Conservation (phyloP, 2,113 vertebrate genomes). For the Gallinago paraguaiae region DNA sequence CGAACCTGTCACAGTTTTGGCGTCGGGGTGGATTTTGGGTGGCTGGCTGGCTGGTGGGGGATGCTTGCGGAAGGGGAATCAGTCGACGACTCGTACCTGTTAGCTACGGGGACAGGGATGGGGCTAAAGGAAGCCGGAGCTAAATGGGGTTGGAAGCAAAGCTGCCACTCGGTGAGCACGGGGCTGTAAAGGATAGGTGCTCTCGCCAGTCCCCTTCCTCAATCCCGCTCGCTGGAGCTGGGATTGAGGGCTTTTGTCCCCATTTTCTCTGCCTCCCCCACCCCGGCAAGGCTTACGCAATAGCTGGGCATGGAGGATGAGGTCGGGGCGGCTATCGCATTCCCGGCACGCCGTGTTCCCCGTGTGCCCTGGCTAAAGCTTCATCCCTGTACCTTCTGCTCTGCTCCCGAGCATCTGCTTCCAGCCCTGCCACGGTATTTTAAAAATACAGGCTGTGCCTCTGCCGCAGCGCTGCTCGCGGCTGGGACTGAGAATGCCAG, state of each 20-base stretch:
- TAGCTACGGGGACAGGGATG: fast-evolving
- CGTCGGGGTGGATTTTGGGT: fast-evolving
- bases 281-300: neutral
- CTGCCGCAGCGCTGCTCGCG: neutral
- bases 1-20: neutral
- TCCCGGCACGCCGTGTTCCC: neutral
- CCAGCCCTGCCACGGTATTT: neutral
- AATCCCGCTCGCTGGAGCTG: neutral
- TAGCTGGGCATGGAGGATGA: fast-evolving
- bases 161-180: fast-evolving
- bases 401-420: conserved; percentile 17
- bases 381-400: conserved; percentile 43
- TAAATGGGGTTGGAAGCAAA: neutral
- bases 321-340: neutral
- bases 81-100: fast-evolving
- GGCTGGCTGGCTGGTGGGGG: neutral
- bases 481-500: conserved; percentile 46
- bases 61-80: fast-evolving
- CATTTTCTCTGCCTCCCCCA: neutral
- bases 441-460: conserved; percentile 7
- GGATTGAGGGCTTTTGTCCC: neutral
- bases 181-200: neutral
- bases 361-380: neutral
- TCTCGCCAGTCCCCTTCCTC: neutral
- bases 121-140: neutral